phyloP scores from a whole-genome alignment of 1,140 invertebrate species.

The Plectrocnemia conspersa region DNA sequence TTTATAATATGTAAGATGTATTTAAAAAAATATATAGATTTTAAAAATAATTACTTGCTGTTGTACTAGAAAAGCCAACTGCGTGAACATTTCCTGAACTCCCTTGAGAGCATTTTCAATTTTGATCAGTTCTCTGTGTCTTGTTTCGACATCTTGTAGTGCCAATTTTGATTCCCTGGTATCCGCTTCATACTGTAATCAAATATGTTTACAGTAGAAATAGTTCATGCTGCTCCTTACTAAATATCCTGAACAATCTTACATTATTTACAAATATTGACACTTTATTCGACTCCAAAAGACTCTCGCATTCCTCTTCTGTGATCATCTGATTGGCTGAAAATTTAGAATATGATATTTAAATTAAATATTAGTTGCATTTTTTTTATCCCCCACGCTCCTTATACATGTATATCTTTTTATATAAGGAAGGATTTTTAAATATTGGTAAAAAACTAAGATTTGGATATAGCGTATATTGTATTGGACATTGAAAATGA shows the following conservation, averaged over 20 bases:
- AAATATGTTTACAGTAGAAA: slow-evolving; percentile 12
- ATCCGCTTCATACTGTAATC: slow-evolving; percentile 69
- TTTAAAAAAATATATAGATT: slow-evolving; percentile 15
- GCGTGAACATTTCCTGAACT: slow-evolving; percentile 77
- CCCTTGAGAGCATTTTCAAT: slow-evolving; percentile 76
- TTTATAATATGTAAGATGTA: slow-evolving; percentile 16
- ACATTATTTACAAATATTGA: slow-evolving; percentile 60
- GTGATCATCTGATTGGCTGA: slow-evolving; percentile 53
- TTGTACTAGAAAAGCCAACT: slow-evolving; percentile 71
- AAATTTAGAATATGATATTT: too few species aligned
- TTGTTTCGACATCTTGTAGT: slow-evolving; percentile 75
- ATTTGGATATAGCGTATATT: too few species aligned
- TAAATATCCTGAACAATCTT: slow-evolving; percentile 38
- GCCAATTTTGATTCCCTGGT: slow-evolving; percentile 74
- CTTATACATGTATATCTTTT: too few species aligned
- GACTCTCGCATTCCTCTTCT: slow-evolving; percentile 52
- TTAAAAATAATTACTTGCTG: slow-evolving; percentile 54
- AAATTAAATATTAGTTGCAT: too few species aligned
- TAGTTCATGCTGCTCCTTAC: background rate
- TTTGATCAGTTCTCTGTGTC: slow-evolving; percentile 78
- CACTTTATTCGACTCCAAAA: slow-evolving; percentile 53
- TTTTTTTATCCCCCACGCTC: too few species aligned
- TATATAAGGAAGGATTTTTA: too few species aligned
- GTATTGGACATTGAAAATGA: too few species aligned
- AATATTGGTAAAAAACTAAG: too few species aligned